Percentiles rank a stretch among this genome's conserved stretches.
Evolutionary conservation across 2,888 invertebrate genomes (phyloP).

Genomic region (Drosophila villosipedis): DNA sequence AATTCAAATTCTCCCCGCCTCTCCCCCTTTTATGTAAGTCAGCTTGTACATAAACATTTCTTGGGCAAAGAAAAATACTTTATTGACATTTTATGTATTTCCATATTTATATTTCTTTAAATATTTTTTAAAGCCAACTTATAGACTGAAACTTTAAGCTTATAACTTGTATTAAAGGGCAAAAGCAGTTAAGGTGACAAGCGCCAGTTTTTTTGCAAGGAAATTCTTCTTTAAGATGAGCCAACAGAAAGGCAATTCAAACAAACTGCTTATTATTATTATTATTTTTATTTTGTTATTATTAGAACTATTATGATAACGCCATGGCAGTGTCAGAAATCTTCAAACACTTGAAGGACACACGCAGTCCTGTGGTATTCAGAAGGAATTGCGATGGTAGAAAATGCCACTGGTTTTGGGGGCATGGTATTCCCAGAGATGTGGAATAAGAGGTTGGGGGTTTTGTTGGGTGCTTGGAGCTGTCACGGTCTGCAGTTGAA

Average conservation of each 20-base stretch:
- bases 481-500: slow-evolving; percentile 25
- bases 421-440: neutral
- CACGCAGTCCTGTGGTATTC: neutral
- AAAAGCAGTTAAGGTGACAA: too few species aligned
- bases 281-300: neutral
- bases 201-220: neutral
- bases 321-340: slow-evolving; percentile 47
- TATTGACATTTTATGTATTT: neutral
- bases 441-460: neutral
- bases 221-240: too few species aligned
- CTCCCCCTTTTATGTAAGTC: neutral
- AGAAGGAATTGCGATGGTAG: neutral
- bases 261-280: slow-evolving; percentile 4
- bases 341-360: slow-evolving; percentile 21
- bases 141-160: neutral
- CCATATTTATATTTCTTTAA: neutral
- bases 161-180: too few species aligned
- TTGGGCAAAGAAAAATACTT: neutral
- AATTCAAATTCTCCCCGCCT: too few species aligned
- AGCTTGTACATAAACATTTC: neutral
- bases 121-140: neutral
- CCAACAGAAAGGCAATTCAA: too few species aligned
- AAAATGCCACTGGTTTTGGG: neutral
- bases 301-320: slow-evolving; percentile 60
- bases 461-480: neutral